Percentiles rank a stretch among this genome's conserved stretches.
These are phyloP conservation scores for Liparis tanakae DNA, from an alignment of 2,797 vertebrate species.

Conservation along the genomic window DNA sequence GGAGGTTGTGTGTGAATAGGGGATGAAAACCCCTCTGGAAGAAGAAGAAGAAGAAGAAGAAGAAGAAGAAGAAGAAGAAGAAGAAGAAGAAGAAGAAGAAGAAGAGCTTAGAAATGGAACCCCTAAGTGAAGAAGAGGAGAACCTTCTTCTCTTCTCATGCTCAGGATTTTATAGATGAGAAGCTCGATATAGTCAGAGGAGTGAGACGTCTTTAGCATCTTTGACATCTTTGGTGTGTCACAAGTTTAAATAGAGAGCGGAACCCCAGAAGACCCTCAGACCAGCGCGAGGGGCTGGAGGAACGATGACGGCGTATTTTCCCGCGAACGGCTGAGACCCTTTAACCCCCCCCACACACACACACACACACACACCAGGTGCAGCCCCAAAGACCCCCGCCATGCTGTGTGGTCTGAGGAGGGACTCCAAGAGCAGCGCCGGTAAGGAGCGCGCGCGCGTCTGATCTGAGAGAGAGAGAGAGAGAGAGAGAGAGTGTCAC, in stretches of 20 bases:
- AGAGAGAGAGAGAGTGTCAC: too few relatives aligned
- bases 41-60: slow-evolving; percentile 56
- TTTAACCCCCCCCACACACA: slow-evolving; percentile 18
- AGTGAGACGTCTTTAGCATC: slow-evolving; percentile 17
- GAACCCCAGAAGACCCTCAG: slow-evolving; percentile 25
- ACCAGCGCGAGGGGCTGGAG: slow-evolving; percentile 39
- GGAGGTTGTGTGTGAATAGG: slow-evolving; percentile 65
- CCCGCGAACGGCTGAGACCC: slow-evolving; percentile 55
- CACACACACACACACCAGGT: too few relatives aligned
- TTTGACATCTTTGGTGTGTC: slow-evolving; percentile 11
- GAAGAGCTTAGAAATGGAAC: slow-evolving; percentile 58
- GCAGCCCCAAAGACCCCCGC: slow-evolving; percentile 38
- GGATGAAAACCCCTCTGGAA: slow-evolving; percentile 72
- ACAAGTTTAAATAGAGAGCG: slow-evolving; percentile 42
- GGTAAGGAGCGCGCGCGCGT: slow-evolving; percentile 77
- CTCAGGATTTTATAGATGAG: slow-evolving; percentile 50
- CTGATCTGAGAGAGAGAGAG: too few relatives aligned
- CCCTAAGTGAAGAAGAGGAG: slow-evolving; percentile 49
- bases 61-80: slow-evolving; percentile 59
- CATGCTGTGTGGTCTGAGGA: slow-evolving; percentile 87
- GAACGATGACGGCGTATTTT: slow-evolving; percentile 47
- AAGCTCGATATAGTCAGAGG: slow-evolving; percentile 33
- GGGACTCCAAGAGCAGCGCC: slow-evolving; percentile 79
- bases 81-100: slow-evolving; percentile 59
- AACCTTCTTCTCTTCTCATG: slow-evolving; percentile 27